Evolutionary conservation across 2,113 vertebrate genomes (phyloP).

Genomic region (Axis porcinus): DNA sequence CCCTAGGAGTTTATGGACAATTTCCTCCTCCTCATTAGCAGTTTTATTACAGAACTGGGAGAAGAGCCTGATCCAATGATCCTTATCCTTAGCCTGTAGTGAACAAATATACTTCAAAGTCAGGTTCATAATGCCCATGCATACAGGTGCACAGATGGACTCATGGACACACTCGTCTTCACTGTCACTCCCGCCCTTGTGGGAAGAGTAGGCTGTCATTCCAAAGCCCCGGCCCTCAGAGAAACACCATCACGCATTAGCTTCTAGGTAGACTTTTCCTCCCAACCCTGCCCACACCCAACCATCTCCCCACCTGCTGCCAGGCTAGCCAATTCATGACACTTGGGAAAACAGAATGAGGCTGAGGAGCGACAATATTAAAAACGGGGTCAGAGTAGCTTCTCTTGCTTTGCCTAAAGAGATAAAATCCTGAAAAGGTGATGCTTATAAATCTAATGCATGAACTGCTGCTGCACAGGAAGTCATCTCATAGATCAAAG

Average conservation of each 20-base stretch:
- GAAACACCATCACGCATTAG: background rate
- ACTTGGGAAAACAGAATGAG: background rate
- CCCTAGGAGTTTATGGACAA: conserved; percentile 95
- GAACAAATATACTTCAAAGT: background rate
- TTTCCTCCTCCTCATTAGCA: conserved; percentile 95
- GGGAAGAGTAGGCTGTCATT: background rate
- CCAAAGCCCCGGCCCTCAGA: background rate
- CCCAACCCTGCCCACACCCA: background rate
- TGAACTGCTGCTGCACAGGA: background rate
- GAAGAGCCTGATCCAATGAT: conserved; percentile 91
- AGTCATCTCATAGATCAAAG: background rate
- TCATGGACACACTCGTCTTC: background rate
- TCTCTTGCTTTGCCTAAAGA: background rate
- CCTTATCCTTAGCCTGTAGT: conserved; percentile 92
- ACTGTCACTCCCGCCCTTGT: background rate
- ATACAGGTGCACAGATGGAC: background rate
- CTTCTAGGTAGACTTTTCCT: background rate
- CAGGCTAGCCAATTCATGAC: background rate
- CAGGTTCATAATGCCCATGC: background rate
- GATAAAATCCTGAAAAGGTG: background rate
- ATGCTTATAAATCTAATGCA: background rate
- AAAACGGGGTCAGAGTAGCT: background rate
- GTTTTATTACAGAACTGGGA: conserved; percentile 96
- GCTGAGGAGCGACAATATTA: background rate
- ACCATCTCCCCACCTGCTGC: background rate